Conservation (phyloP, 2,888 invertebrate species). For the Pinctada fucata region DNA sequence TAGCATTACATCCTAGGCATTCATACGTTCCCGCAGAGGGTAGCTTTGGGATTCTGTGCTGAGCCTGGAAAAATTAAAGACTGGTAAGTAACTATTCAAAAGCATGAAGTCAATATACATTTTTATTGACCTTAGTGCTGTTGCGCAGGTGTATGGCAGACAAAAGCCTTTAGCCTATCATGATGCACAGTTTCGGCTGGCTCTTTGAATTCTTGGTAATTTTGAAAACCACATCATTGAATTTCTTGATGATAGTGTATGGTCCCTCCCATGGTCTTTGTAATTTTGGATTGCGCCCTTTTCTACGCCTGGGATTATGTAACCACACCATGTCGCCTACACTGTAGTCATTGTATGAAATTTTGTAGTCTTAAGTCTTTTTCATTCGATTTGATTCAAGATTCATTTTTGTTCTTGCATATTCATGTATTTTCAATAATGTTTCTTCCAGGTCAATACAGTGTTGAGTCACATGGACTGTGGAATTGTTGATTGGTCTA, state of each 20-base stretch:
- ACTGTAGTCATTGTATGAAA: conserved; percentile 5
- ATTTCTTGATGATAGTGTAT: conserved; percentile 6
- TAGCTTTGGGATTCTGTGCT: background rate
- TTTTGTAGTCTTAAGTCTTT: conserved; percentile 11
- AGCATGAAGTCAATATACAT: background rate
- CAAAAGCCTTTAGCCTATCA: conserved; percentile 11
- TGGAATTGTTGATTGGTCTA: background rate
- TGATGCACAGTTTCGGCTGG: conserved; percentile 22
- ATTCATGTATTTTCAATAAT: conserved; percentile 17
- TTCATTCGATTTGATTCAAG: conserved; percentile 13
- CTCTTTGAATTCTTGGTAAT: conserved; percentile 3
- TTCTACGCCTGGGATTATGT: background rate
- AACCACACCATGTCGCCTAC: conserved; percentile 21
- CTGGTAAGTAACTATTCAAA: background rate
- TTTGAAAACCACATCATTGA: conserved; percentile 23
- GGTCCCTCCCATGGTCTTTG: conserved; percentile 14
- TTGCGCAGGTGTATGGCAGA: background rate
- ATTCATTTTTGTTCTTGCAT: conserved; percentile 7
- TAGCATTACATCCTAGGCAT: background rate
- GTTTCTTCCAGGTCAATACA: conserved; percentile 2
- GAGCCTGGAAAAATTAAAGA: background rate
- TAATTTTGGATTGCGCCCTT: background rate
- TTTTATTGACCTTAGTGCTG: background rate
- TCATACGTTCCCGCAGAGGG: background rate
- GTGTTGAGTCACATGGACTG: conserved; percentile 2